Evolutionary conservation across 2,113 vertebrate genomes (phyloP).

Genomic region (Poecile atricapillus): DNA sequence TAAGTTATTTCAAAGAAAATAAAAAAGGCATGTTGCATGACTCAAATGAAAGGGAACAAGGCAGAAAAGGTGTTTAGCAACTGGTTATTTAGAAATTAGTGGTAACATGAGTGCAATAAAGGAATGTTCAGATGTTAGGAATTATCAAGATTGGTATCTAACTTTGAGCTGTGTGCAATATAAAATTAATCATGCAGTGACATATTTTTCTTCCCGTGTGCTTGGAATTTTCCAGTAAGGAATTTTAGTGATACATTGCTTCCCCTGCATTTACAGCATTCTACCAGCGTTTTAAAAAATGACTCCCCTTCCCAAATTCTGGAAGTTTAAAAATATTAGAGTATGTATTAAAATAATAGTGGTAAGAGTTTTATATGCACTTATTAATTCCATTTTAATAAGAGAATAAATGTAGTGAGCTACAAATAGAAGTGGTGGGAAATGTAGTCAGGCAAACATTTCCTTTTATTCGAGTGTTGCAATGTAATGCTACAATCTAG

Average conservation of each 20-base stretch:
- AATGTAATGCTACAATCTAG: background rate
- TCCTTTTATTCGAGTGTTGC: background rate
- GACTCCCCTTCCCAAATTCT: background rate
- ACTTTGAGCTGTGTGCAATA: background rate
- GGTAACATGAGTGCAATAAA: background rate
- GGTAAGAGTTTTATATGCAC: background rate
- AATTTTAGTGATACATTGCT: background rate
- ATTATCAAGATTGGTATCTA: background rate
- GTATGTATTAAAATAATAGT: background rate
- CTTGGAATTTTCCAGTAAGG: background rate
- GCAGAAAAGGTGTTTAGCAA: background rate
- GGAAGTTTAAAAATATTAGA: background rate
- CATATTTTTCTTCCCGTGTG: background rate
- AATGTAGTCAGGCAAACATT: background rate
- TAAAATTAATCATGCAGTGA: background rate
- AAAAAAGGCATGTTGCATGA: background rate
- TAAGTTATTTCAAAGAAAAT: background rate
- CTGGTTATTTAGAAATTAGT: background rate
- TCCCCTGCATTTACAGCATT: background rate
- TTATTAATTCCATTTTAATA: background rate
- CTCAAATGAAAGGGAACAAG: background rate
- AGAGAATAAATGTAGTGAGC: background rate
- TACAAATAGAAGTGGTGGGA: background rate
- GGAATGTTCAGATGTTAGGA: background rate
- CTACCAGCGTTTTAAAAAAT: background rate